A percentile compares a stretch with the other conserved stretches of the same genome.
These are phyloP conservation scores for Xenus cinereus DNA, from an alignment of 2,113 vertebrate species.

Conservation along the genomic window DNA sequence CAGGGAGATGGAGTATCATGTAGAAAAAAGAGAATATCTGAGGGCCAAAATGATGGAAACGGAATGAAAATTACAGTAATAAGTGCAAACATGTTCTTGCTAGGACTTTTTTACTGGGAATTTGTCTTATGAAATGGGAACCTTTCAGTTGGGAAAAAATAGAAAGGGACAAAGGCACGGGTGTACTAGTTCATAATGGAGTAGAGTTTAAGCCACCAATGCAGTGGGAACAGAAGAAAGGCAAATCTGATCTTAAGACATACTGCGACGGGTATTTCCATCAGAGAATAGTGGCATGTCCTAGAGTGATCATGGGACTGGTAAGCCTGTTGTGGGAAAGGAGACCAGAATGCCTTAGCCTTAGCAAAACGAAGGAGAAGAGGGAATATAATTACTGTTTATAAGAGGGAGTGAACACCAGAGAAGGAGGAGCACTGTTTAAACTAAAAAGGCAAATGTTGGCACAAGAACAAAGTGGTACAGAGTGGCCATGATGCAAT, in stretches of 20 bases:
- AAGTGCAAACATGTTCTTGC: neutral
- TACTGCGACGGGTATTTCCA: neutral
- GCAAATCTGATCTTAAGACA: neutral
- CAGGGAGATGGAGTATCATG: neutral
- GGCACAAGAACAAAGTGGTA: constrained; percentile 62
- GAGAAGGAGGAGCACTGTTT: neutral
- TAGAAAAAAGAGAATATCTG: neutral
- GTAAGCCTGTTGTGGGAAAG: neutral
- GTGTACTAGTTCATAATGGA: neutral
- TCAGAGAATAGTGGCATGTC: neutral
- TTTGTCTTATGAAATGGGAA: neutral
- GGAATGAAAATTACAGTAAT: neutral
- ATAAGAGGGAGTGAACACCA: constrained; percentile 24
- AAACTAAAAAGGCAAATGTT: constrained; percentile 27
- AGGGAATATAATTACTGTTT: constrained; percentile 25
- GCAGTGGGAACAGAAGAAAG: neutral
- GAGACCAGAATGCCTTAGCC: constrained; percentile 6
- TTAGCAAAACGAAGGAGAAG: constrained; percentile 13
- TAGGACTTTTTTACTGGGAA: neutral
- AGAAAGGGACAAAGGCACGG: neutral
- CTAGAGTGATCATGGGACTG: neutral
- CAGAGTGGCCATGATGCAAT: constrained; percentile 48
- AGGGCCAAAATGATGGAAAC: neutral
- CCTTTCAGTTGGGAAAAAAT: neutral
- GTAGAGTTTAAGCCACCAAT: neutral